Evolutionary conservation across 2,888 invertebrate genomes (phyloP), one percentile per base, ranked within the genome.

Genomic region (Microplitis manilae): DNA sequence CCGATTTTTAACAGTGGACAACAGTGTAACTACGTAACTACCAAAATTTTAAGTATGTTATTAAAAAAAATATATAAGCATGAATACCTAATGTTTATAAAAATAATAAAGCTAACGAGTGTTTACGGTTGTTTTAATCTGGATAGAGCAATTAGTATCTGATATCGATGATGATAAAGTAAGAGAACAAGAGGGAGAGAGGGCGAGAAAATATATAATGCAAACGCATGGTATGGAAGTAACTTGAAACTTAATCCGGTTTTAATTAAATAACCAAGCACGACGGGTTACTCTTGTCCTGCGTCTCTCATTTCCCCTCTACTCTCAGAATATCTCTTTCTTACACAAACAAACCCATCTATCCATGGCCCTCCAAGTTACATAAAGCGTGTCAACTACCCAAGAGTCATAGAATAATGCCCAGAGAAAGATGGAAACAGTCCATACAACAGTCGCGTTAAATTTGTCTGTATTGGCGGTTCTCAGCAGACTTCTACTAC

Each of bases 191-290:
- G 75, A 65, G 61, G 73, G 71, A 76, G 69, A 59, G 20, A 72
- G 73, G 70, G 65, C 50, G 50, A 50, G 13, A 13, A 50, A 50
- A 50, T 13, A 71, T 61, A 73, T 70, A 65, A n/a, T 64, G 73
- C 61, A 75, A 77, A 73, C 76, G 77, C 76, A 78, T 71, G 8
- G 50, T 13, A 50, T 13, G 50, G 68, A 70, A 75, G 71, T 39
- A 77, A 75, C 68, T 69, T 13, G 71, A 68, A 59, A 70, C 77
- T 79, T 82, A 82, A 89, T 89, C 89, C 88, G 87, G 85, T 87
- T 89, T 89, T 89, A 89, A 89, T 89, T 87, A 88, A 89, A 89
- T 87, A 87, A 73, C 73, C 73, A 65, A 20, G 64, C 59, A 65
- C 65, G 50, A 39, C 72, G 70, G 60, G 70, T 70, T 62, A 60